Percentiles rank a stretch among this genome's conserved stretches.
phyloP scores from a whole-genome alignment of 2,888 invertebrate genomes.

The Tanytarsus gracilentus region DNA sequence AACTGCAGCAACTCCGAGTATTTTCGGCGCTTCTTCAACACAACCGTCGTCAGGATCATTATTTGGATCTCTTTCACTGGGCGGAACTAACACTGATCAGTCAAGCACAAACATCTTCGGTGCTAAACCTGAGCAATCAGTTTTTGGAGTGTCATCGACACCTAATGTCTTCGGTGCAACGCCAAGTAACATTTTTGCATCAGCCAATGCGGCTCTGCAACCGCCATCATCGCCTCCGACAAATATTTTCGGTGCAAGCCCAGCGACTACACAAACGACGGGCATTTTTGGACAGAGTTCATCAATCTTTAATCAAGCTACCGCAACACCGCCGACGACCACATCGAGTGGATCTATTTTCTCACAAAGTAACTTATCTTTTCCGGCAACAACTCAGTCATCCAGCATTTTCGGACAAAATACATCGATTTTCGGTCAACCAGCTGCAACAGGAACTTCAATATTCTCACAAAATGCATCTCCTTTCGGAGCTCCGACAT shows the following conservation, averaged over 20 bases:
- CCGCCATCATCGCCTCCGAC: neutral
- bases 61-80: constrained; percentile 3
- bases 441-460: neutral
- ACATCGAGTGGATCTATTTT: constrained; percentile 8
- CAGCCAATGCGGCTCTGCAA: neutral
- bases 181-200: neutral
- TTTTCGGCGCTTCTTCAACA: neutral
- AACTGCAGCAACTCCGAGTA: neutral
- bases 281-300: neutral
- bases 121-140: constrained; percentile 24
- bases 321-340: neutral
- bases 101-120: neutral
- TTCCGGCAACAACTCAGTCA: neutral
- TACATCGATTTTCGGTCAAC: neutral
- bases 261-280: neutral
- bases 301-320: neutral
- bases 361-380: neutral
- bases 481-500: too few species aligned
- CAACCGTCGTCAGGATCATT: constrained; percentile 2
- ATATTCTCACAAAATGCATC: too few species aligned
- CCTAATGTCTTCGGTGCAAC: neutral
- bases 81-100: neutral
- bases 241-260: constrained; percentile 13
- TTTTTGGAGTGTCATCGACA: neutral
- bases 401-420: neutral